phyloP scores from a whole-genome alignment of 2,888 invertebrate genomes.

The Sipunculus nudus region DNA sequence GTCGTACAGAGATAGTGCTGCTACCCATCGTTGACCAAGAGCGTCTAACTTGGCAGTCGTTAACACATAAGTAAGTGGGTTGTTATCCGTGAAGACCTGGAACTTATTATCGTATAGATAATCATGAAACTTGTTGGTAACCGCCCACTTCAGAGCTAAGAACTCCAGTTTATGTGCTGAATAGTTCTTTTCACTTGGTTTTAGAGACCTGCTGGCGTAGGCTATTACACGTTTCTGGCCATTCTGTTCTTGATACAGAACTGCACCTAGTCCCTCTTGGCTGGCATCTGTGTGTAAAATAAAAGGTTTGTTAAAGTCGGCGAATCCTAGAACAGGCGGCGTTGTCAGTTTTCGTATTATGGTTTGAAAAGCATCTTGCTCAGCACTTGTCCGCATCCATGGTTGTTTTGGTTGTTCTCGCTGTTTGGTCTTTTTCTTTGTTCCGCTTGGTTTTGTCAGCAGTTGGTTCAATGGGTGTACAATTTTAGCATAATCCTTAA shows the following conservation, averaged over 20 bases:
- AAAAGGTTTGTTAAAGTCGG: no score
- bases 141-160: background rate
- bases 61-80: conserved; percentile 3
- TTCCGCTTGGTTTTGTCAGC: no score
- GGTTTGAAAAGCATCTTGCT: no score
- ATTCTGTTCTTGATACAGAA: no score
- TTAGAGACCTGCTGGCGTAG: background rate
- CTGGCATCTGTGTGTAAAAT: no score
- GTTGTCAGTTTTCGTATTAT: no score
- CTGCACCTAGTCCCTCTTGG: no score
- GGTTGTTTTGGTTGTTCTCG: background rate
- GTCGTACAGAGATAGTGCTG: background rate
- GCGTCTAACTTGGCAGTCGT: background rate
- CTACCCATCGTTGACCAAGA: background rate
- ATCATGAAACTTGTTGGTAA: background rate
- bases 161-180: background rate
- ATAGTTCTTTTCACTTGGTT: background rate
- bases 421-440: background rate
- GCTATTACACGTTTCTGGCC: background rate
- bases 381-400: background rate
- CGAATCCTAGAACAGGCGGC: no score
- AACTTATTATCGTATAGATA: background rate
- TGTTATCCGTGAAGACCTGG: background rate
- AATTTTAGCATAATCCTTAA: no score
- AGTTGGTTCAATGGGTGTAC: no score